Evolutionary conservation across 2,888 invertebrate species (phyloP).

Genomic region (Syrista parreyssii): DNA sequence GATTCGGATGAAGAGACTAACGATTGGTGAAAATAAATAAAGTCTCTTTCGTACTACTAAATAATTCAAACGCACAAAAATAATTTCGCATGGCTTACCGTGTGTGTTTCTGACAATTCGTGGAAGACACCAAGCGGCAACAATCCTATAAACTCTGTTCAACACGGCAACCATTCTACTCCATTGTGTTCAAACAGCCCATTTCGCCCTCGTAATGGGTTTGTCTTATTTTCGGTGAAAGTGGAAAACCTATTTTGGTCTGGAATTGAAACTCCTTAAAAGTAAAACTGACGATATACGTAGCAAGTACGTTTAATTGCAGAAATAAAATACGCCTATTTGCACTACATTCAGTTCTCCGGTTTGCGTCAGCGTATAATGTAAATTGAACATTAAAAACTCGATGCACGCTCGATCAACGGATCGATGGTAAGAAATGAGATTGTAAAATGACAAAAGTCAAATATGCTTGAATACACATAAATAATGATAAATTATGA

Average conservation of each 20-base stretch:
- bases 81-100: neutral
- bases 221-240: slow-evolving; percentile 41
- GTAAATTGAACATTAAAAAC: too few relatives aligned
- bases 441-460: too few relatives aligned
- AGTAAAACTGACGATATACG: slow-evolving; percentile 1
- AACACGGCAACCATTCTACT: slow-evolving; percentile 36
- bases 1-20: neutral
- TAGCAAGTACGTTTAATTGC: neutral
- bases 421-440: too few relatives aligned
- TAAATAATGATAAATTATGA: neutral
- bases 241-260: slow-evolving; percentile 41
- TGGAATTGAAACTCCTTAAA: slow-evolving; percentile 38
- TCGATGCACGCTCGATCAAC: too few relatives aligned
- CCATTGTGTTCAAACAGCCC: slow-evolving; percentile 39
- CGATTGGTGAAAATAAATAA: neutral
- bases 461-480: neutral
- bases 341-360: neutral
- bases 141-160: neutral
- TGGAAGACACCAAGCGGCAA: neutral
- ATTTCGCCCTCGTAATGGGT: slow-evolving; percentile 39
- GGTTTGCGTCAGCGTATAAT: too few relatives aligned
- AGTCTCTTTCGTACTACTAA: neutral
- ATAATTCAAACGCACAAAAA: neutral
- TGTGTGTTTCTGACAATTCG: neutral
- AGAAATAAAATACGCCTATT: neutral